Conservation (phyloP, 2,113 vertebrate genomes). For the Dipodomys merriami region DNA sequence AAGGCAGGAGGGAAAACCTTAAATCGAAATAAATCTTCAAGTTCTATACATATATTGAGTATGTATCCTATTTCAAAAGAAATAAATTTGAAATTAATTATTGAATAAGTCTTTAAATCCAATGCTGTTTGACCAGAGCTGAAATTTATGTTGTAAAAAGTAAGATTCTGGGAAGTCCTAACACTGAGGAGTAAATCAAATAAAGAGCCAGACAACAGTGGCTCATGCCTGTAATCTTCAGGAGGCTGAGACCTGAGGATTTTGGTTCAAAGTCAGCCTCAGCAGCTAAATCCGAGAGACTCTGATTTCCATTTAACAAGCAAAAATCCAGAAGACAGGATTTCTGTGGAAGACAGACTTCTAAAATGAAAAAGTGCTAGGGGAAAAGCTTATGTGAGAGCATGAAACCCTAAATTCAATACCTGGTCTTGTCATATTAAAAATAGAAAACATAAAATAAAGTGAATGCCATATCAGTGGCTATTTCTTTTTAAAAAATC, state of each 20-base stretch:
- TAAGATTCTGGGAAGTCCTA: not conserved
- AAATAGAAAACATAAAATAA: too few relatives aligned
- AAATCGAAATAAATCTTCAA: slow-evolving; percentile 58
- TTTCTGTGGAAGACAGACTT: too few relatives aligned
- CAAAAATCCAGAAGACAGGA: too few relatives aligned
- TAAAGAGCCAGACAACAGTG: not conserved
- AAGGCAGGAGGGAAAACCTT: slow-evolving; percentile 54
- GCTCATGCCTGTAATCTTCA: too few relatives aligned
- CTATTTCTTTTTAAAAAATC: slow-evolving; percentile 39
- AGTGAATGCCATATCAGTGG: not conserved
- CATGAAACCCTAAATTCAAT: too few relatives aligned
- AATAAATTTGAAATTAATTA: not conserved
- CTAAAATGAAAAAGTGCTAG: too few relatives aligned
- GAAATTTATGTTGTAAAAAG: not conserved
- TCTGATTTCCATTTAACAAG: too few relatives aligned
- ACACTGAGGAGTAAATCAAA: slow-evolving; percentile 26
- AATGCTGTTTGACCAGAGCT: not conserved
- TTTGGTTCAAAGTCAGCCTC: too few relatives aligned
- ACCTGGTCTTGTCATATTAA: too few relatives aligned
- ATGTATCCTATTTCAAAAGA: slow-evolving; percentile 35
- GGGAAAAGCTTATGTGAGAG: too few relatives aligned
- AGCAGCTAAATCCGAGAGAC: too few relatives aligned
- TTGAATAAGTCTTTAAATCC: not conserved
- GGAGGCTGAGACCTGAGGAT: too few relatives aligned
- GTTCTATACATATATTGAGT: not conserved